Base-by-base conservation (phyloP, 2,797 vertebrate genomes). In the Centropyge bicolor region DNA sequence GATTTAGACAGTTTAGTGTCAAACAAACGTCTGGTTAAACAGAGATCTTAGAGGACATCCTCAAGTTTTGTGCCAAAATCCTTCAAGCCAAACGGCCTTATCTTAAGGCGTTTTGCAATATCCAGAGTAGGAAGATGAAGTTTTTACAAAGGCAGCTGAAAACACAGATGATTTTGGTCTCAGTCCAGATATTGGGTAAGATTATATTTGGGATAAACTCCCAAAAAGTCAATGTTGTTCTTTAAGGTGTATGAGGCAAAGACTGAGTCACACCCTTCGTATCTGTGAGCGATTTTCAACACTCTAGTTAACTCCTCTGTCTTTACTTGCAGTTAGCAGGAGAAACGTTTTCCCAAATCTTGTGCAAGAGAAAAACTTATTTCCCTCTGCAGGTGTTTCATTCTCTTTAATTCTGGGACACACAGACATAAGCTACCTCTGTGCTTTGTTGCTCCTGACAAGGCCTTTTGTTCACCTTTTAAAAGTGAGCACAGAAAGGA, bases 391-490 rank as follows among this genome's bases (percentile, higher is more conserved):
- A 91, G 84, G 84, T 91, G 85, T 80, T 85, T 78, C 12, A 27
- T 74, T 89, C 52, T 56, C 66, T 72, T n/a, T 17, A 31, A 52
- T 69, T 80, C 71, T 49, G 66, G 76, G 71, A 65, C 59, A n/a
- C 19, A 22, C 40, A 6, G 70, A 83, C 81, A 76, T 81, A 70
- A 85, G 76, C 89, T 83, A 82, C 60, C 72, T 80, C 74, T 61
- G 43, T 22, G 74, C 67, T 88, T 90, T 89, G 74, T 87, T 71
- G 59, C 63, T 71, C 67, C 46, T 73, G 87, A 90, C 86, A 72
- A 45, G 69, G 9, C 24, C 74, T 75, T 91, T 91, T 94, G 89
- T 94, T 74, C 65, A 69, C 69, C 51, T 89, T 92, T 88, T 88
- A 61, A 89, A 86, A 69, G 63, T 74, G 72, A 17, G 83, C 66